Evolutionary conservation across 30 jellyfish, hydroid and myxozoan species (phyloP).

Genomic region (Sanderia malayensis): DNA sequence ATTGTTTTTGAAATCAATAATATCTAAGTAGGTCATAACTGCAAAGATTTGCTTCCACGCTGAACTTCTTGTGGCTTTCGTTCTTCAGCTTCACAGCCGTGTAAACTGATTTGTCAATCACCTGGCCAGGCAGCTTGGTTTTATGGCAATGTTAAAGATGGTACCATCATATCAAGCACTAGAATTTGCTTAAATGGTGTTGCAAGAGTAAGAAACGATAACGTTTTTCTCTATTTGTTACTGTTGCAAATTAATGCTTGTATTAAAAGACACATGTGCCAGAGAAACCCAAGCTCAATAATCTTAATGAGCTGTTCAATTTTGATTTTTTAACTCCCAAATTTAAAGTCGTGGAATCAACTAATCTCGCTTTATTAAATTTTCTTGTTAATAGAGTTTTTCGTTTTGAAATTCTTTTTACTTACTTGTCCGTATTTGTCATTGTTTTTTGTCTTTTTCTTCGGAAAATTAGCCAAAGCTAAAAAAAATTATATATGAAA

Average conservation of each 20-base stretch:
- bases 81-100: too few relatives aligned
- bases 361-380: not conserved
- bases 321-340: too few relatives aligned
- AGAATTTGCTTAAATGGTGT: conserved; percentile 10
- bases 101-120: conserved; percentile 18
- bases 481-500: too few relatives aligned
- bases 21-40: not conserved
- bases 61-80: too few relatives aligned
- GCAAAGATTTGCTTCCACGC: too few relatives aligned
- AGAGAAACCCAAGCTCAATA: not conserved
- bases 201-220: not conserved
- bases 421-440: too few relatives aligned
- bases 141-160: conserved; percentile 24
- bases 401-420: too few relatives aligned
- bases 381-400: too few relatives aligned
- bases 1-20: not conserved
- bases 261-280: too few relatives aligned
- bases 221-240: not conserved
- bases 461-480: too few relatives aligned
- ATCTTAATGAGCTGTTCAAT: not conserved
- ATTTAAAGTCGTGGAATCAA: not conserved
- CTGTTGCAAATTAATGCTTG: not conserved
- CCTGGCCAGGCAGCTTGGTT: not conserved
- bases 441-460: too few relatives aligned
- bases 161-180: conserved; percentile 9